These are phyloP conservation scores for Eilema sororculum DNA, from an alignment of 2,888 invertebrate genomes.

Conservation along the genomic window DNA sequence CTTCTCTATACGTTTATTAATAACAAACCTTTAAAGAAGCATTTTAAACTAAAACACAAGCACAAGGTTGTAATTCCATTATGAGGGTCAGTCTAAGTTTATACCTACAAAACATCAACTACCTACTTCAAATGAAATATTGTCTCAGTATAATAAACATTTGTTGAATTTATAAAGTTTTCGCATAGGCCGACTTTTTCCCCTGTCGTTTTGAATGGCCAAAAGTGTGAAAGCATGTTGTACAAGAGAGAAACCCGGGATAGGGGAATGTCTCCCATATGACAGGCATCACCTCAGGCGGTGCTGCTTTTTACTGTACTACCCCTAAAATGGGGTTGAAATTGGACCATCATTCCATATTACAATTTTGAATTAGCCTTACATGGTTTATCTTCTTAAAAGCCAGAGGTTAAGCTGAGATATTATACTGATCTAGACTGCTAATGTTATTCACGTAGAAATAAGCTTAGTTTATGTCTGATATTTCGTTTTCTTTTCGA, in stretches of 20 bases:
- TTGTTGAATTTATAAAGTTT: conserved; percentile 64
- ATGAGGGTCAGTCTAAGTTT: conserved; percentile 21
- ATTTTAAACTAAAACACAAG: not conserved
- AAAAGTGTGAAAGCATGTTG: conserved; percentile 82
- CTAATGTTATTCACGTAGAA: not conserved
- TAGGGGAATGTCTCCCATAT: conserved; percentile 71
- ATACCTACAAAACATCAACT: conserved; percentile 24
- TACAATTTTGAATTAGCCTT: conserved; percentile 48
- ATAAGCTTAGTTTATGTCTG: not conserved
- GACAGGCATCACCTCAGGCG: conserved; percentile 71
- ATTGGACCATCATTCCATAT: conserved; percentile 65
- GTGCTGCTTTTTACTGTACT: conserved; percentile 64
- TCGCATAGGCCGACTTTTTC: conserved; percentile 56
- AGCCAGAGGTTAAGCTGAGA: conserved; percentile 26
- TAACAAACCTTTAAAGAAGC: not conserved
- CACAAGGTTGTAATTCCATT: conserved; percentile 15
- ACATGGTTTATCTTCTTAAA: conserved; percentile 39
- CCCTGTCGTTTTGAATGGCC: conserved; percentile 60
- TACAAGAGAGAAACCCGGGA: conserved; percentile 64
- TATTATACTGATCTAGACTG: conserved; percentile 13
- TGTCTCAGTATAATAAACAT: conserved; percentile 53
- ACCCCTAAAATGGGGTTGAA: conserved; percentile 62
- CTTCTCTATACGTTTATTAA: not conserved
- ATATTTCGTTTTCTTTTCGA: not conserved
- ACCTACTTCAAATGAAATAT: conserved; percentile 38